Conservation (phyloP, 2,888 invertebrate species). For the Tetrapedia diversipes region DNA sequence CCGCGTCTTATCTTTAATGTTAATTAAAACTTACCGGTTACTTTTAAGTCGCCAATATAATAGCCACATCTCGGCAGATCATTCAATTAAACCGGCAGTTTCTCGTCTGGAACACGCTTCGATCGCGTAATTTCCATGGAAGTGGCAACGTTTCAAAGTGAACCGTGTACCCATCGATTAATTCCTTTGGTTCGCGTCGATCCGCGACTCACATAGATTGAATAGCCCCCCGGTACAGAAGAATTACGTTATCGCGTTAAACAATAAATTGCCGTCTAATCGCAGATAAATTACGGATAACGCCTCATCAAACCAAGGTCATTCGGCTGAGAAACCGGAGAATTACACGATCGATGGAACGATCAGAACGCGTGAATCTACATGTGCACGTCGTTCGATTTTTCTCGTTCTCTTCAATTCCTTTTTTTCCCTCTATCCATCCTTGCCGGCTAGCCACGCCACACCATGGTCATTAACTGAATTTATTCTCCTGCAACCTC, state of each 20-base stretch:
- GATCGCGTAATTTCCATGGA: neutral
- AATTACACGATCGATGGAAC: neutral
- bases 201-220: neutral
- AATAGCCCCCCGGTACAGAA: neutral
- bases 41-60: neutral
- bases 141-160: neutral
- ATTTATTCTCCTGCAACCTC: slow-evolving; percentile 13
- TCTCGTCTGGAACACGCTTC: neutral
- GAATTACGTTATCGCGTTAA: slow-evolving; percentile 3
- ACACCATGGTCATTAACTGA: neutral
- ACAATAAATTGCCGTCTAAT: slow-evolving; percentile 5
- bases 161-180: neutral
- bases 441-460: too few species aligned
- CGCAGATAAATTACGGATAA: neutral
- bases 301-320: neutral
- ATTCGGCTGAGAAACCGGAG: neutral
- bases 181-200: neutral
- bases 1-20: neutral
- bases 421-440: too few species aligned
- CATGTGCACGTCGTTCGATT: too few species aligned
- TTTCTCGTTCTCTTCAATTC: too few species aligned
- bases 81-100: slow-evolving; percentile 5
- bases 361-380: neutral
- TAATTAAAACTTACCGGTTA: slow-evolving; percentile 3
- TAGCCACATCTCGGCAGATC: neutral